Conservation (phyloP, 2,888 invertebrate species). For the Trachelus troglodyta region DNA sequence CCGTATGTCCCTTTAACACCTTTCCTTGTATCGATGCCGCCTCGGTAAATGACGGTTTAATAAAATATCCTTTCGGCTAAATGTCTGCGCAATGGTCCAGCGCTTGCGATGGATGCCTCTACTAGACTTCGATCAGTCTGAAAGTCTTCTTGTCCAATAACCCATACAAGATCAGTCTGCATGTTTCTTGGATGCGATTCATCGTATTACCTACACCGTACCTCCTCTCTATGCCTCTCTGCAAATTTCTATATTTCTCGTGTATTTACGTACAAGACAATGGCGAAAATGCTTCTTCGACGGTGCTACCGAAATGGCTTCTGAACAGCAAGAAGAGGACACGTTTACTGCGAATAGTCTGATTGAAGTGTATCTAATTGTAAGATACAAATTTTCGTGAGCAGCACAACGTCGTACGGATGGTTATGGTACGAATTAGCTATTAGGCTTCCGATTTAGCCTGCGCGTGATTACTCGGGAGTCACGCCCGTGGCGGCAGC, state of each 20-base stretch:
- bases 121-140: background rate
- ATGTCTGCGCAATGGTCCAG: background rate
- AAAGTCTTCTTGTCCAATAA: background rate
- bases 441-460: slow-evolving; percentile 15
- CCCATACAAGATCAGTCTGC: background rate
- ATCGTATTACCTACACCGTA: background rate
- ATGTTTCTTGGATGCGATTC: background rate
- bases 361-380: background rate
- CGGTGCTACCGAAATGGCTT: background rate
- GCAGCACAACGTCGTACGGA: background rate
- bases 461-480: slow-evolving; percentile 18
- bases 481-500: slow-evolving; percentile 27
- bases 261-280: background rate
- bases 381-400: background rate
- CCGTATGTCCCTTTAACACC: background rate
- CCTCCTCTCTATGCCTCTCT: background rate
- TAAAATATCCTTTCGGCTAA: background rate
- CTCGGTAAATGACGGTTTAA: background rate
- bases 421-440: background rate
- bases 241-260: background rate
- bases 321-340: background rate
- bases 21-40: background rate
- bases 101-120: background rate
- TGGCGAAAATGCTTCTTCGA: background rate
- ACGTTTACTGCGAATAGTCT: background rate